Conservation (phyloP, 2,797 vertebrate genomes). For the Chaenodraco wilsoni region DNA sequence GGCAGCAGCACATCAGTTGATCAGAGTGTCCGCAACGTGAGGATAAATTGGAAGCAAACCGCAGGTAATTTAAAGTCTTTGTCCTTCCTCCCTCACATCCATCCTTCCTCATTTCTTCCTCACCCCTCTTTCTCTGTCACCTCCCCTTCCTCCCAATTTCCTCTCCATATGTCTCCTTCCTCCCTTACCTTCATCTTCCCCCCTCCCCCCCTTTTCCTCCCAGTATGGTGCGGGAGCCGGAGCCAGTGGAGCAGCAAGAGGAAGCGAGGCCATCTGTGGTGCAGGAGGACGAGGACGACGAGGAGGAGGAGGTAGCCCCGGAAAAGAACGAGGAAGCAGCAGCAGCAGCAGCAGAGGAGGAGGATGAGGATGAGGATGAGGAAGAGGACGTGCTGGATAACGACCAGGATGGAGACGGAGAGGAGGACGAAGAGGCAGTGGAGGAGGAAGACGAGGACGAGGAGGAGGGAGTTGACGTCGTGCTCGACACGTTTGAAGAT, state of each 20-base stretch:
- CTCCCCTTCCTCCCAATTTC: conserved; percentile 3
- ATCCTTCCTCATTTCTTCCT: conserved; percentile 11
- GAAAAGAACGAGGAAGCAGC: conserved; percentile 84
- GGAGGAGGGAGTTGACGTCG: conserved; percentile 77
- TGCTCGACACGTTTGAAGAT: conserved; percentile 79
- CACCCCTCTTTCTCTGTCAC: conserved; percentile 18
- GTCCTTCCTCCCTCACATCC: conserved; percentile 18
- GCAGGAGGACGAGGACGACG: conserved; percentile 83
- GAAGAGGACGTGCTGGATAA: conserved; percentile 78
- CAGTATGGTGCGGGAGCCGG: conserved; percentile 90
- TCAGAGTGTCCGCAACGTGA: conserved; percentile 2
- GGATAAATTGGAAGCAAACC: conserved; percentile 33
- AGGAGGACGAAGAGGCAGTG: conserved; percentile 84
- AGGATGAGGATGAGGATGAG: conserved; percentile 71
- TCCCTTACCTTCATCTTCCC: neutral
- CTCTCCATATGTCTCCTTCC: conserved; percentile 44
- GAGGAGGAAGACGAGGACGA: conserved; percentile 82
- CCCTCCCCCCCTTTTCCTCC: conserved; percentile 11
- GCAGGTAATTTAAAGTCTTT: conserved; percentile 31
- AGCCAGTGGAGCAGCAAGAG: conserved; percentile 83
- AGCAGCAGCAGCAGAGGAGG: conserved; percentile 82
- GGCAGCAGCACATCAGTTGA: conserved; percentile 10
- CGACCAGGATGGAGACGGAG: conserved; percentile 83
- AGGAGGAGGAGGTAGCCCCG: conserved; percentile 81
- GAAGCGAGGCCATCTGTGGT: conserved; percentile 85